These are phyloP conservation scores for Cacatua alba DNA, from an alignment of 2,113 vertebrate species.

Conservation along the genomic window DNA sequence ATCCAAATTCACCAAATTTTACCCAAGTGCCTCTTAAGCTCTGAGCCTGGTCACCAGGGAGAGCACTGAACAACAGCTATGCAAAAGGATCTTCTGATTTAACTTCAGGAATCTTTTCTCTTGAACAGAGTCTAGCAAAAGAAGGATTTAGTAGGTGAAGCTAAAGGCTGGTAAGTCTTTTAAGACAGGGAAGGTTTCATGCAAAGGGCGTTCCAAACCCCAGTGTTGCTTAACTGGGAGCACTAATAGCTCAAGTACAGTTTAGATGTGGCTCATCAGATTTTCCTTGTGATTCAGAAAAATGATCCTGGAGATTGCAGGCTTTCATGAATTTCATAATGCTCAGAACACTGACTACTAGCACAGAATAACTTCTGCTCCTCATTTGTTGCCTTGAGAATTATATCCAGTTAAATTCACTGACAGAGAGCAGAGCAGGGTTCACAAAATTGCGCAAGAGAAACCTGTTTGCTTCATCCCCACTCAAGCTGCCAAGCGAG, in stretches of 20 bases:
- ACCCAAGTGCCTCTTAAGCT: not conserved
- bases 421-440: slow-evolving; percentile 13
- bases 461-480: slow-evolving; percentile 25
- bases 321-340: not conserved
- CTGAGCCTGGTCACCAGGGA: not conserved
- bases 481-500: slow-evolving; percentile 13
- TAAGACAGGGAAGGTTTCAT: not conserved
- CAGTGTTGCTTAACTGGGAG: slow-evolving; percentile 45
- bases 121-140: not conserved
- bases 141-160: not conserved
- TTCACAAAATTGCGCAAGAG: slow-evolving; percentile 26
- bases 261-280: slow-evolving; percentile 33
- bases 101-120: not conserved
- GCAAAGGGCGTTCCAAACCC: slow-evolving; percentile 21
- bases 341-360: not conserved
- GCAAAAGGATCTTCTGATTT: not conserved
- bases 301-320: slow-evolving; percentile 33
- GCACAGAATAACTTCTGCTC: not conserved
- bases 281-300: slow-evolving; percentile 37
- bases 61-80: not conserved
- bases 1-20: not conserved
- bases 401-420: slow-evolving; percentile 21
- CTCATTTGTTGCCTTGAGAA: not conserved
- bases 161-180: not conserved
- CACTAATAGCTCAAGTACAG: slow-evolving; percentile 18